Conservation (phyloP, 2,113 vertebrate genomes). For the Syngnathus floridae region DNA sequence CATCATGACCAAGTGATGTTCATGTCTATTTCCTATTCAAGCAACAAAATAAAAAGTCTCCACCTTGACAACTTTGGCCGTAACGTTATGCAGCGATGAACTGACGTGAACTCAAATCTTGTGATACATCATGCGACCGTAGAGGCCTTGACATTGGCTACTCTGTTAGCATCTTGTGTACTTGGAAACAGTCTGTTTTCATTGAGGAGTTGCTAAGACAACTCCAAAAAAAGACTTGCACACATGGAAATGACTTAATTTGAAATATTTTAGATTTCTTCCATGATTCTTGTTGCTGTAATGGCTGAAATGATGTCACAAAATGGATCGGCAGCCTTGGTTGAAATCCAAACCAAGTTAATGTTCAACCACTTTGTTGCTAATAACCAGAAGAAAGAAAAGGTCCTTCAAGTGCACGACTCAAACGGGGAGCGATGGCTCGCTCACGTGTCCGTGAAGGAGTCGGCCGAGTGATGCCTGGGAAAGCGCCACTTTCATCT, state of each 20-base stretch:
- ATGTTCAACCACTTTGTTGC: neutral
- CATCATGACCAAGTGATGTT: constrained; percentile 10
- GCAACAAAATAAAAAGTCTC: neutral
- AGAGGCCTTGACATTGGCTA: neutral
- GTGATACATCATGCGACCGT: constrained; percentile 18
- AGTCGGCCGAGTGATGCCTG: neutral
- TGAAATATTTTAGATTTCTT: neutral
- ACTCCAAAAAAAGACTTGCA: neutral
- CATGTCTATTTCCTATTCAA: neutral
- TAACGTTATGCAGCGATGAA: neutral
- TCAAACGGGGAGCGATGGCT: neutral
- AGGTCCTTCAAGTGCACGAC: neutral
- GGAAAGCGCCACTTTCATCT: constrained; percentile 1
- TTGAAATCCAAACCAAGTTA: too few relatives aligned
- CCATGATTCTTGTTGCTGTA: neutral
- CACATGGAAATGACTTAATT: constrained; percentile 16
- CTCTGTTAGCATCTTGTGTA: constrained; percentile 6
- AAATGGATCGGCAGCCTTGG: neutral
- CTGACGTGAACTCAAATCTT: constrained; percentile 5
- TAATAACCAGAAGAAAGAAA: neutral
- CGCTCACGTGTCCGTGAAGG: neutral
- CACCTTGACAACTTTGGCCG: neutral
- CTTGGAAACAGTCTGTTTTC: constrained; percentile 29
- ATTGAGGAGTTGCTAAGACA: constrained; percentile 2
- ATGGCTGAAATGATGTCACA: neutral